These are phyloP conservation scores for Tursiops truncatus DNA, from an alignment of 2,113 vertebrate species.

Conservation along the genomic window DNA sequence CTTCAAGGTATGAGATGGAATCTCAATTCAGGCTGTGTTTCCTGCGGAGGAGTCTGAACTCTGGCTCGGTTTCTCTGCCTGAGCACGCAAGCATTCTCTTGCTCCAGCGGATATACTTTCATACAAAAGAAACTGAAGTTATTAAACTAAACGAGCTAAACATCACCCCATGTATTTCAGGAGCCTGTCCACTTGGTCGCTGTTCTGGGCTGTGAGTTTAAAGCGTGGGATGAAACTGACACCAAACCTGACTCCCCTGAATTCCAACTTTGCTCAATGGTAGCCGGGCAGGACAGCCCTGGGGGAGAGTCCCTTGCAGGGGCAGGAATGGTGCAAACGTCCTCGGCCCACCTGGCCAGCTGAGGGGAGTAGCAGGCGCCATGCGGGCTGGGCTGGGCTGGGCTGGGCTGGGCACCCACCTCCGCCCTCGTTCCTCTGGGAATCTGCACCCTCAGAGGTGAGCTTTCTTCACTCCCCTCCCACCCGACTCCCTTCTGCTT, in stretches of 20 bases:
- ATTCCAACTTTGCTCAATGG: neutral
- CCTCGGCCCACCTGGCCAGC: rapidly evolving
- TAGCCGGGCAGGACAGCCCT: no score
- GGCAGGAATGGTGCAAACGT: rapidly evolving
- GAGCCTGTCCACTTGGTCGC: rapidly evolving
- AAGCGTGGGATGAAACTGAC: rapidly evolving
- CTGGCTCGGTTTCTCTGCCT: neutral
- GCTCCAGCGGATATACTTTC: rapidly evolving
- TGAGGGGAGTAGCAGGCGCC: neutral
- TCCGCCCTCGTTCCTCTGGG: neutral
- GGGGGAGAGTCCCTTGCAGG: neutral
- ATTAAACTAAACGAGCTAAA: neutral
- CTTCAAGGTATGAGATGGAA: rapidly evolving
- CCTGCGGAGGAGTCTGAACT: neutral
- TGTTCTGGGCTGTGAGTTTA: neutral
- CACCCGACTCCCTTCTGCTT: neutral
- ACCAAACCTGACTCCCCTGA: no score
- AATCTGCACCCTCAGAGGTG: no score
- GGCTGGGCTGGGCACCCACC: neutral
- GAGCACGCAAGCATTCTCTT: rapidly evolving
- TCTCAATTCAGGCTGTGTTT: no score
- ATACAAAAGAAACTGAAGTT: neutral
- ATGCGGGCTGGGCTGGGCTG: neutral
- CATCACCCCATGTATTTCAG: rapidly evolving
- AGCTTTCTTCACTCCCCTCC: neutral